Conservation (phyloP, 2,113 vertebrate genomes). For the Dromiciops gliroides region DNA sequence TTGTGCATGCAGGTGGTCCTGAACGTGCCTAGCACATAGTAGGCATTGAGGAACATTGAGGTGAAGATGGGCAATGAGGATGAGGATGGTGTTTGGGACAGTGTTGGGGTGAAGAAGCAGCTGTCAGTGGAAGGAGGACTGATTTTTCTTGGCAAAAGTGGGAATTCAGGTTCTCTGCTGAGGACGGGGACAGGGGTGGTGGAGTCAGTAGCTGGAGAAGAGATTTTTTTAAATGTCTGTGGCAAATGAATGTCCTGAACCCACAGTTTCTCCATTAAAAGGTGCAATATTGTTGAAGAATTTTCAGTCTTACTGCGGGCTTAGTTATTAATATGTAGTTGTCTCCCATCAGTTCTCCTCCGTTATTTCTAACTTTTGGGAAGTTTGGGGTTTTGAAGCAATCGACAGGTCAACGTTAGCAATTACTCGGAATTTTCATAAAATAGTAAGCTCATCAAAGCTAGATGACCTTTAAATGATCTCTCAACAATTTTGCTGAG, state of each 20-base stretch:
- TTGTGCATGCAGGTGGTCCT: not conserved
- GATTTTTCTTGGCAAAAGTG: not conserved
- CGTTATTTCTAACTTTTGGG: not conserved
- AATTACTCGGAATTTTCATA: not conserved
- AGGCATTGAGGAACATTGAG: not conserved
- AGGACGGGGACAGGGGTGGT: not conserved
- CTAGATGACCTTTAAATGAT: slow-evolving; percentile 24
- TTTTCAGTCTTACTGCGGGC: not conserved
- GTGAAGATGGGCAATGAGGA: not conserved
- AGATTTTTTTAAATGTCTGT: not conserved
- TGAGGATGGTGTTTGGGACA: not conserved
- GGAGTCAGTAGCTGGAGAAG: not conserved
- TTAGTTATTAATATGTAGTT: not conserved
- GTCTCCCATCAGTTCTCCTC: not conserved
- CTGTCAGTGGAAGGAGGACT: not conserved
- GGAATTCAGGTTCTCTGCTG: not conserved
- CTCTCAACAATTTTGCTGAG: slow-evolving; percentile 14
- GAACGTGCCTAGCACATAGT: not conserved
- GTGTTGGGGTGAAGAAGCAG: not conserved
- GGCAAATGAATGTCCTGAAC: not conserved
- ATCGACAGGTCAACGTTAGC: slow-evolving; percentile 4
- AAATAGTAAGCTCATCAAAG: slow-evolving; percentile 44
- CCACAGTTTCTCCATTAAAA: not conserved
- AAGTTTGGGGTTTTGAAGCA: slow-evolving; percentile 46
- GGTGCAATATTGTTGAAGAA: not conserved